Conservation (phyloP, 92 coral and sea anemone genomes). For the Virgularia gustaviana region DNA sequence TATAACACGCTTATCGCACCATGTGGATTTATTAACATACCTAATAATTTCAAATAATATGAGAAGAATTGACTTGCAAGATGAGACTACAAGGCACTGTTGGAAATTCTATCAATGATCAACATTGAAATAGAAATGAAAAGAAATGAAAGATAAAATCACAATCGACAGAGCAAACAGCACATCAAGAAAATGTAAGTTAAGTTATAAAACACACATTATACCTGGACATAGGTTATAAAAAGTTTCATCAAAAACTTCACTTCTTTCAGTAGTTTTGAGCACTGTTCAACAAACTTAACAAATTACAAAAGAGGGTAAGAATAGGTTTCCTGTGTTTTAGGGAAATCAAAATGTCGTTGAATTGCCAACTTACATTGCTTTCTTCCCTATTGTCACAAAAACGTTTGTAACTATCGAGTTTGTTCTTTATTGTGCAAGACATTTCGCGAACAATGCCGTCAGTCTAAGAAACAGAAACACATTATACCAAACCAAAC, state of each 20-base stretch:
- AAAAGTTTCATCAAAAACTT: constrained; percentile 86
- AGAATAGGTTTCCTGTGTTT: neutral
- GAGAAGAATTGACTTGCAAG: too few relatives aligned
- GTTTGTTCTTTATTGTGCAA: neutral
- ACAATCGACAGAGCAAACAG: neutral
- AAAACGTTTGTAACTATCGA: constrained; percentile 15
- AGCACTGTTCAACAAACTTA: neutral
- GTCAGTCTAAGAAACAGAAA: constrained; percentile 14
- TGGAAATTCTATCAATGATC: too few relatives aligned
- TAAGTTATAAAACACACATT: neutral
- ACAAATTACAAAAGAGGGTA: neutral
- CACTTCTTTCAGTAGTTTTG: constrained; percentile 67
- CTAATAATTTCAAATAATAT: too few relatives aligned
- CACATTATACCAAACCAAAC: neutral
- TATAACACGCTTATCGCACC: too few relatives aligned
- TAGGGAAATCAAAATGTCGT: neutral
- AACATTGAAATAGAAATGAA: too few relatives aligned
- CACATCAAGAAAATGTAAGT: neutral
- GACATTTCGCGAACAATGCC: constrained; percentile 23
- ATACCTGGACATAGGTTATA: constrained; percentile 81
- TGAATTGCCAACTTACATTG: neutral
- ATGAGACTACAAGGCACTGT: too few relatives aligned
- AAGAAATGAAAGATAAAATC: neutral
- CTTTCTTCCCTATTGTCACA: neutral
- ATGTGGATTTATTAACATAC: too few relatives aligned